Evolutionary conservation across 2,113 vertebrate species (phyloP).

Genomic region (Connochaetes taurinus): DNA sequence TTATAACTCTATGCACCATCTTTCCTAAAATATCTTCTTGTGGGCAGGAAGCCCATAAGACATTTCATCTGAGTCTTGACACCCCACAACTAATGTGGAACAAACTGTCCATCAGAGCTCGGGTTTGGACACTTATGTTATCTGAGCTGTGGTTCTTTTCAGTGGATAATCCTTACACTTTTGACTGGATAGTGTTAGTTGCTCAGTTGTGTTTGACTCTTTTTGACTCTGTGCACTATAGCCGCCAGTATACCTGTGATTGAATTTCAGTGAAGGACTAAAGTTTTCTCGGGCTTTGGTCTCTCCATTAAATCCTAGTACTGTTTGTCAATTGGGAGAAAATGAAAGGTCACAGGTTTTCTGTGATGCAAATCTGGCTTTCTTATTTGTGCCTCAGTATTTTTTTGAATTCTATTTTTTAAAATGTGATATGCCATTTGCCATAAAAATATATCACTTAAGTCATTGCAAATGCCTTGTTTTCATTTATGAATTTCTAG

Average conservation of each 20-base stretch:
- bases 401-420: constrained; percentile 25
- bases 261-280: constrained; percentile 10
- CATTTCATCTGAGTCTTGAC: constrained; percentile 16
- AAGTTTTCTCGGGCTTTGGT: neutral
- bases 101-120: constrained; percentile 18
- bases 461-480: neutral
- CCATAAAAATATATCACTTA: neutral
- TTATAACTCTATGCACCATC: neutral
- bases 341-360: neutral
- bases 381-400: neutral
- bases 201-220: neutral
- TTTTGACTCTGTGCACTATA: neutral
- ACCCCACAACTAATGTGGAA: neutral
- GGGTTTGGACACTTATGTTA: neutral
- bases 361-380: neutral
- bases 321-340: neutral
- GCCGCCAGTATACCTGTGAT: neutral
- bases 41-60: neutral
- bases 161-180: neutral
- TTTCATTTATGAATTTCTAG: constrained; percentile 32
- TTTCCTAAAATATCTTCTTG: constrained; percentile 19
- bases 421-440: neutral
- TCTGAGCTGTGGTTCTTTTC: neutral
- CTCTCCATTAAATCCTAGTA: neutral
- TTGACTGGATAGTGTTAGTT: neutral